These are phyloP conservation scores for Cataglyphis altisquamis DNA, from an alignment of 2,888 invertebrate species.

Conservation along the genomic window DNA sequence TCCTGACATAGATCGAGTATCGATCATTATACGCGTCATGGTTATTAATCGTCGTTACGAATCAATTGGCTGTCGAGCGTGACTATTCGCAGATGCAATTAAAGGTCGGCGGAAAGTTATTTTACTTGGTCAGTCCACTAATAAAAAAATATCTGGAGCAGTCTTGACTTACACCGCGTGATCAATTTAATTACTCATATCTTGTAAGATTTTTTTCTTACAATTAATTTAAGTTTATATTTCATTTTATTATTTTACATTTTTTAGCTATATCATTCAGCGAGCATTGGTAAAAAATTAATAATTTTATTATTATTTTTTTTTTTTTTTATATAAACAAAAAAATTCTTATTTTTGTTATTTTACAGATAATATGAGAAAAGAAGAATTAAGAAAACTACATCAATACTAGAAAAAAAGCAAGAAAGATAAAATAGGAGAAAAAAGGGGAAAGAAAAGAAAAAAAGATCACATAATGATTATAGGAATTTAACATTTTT, in stretches of 20 bases:
- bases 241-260: not conserved
- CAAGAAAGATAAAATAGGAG: not conserved
- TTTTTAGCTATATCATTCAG: not conserved
- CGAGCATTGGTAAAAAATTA: not conserved
- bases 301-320: not conserved
- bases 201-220: not conserved
- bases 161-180: not conserved
- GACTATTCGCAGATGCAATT: constrained; percentile 54
- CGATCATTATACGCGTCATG: constrained; percentile 69
- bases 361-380: not conserved
- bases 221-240: not conserved
- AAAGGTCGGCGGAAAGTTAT: constrained; percentile 40
- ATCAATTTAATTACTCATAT: not conserved
- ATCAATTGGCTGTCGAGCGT: constrained; percentile 63
- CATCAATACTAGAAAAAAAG: not conserved
- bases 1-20: constrained; percentile 71
- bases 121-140: constrained; percentile 28
- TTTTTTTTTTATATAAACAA: not conserved
- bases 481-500: constrained; percentile 10
- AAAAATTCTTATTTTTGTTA: not conserved
- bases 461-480: not conserved
- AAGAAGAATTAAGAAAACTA: too few species aligned
- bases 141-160: constrained; percentile 31
- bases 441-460: not conserved
- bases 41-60: constrained; percentile 74